These are phyloP conservation scores for Biston stratarius DNA, from an alignment of 2,888 invertebrate genomes.

Conservation along the genomic window DNA sequence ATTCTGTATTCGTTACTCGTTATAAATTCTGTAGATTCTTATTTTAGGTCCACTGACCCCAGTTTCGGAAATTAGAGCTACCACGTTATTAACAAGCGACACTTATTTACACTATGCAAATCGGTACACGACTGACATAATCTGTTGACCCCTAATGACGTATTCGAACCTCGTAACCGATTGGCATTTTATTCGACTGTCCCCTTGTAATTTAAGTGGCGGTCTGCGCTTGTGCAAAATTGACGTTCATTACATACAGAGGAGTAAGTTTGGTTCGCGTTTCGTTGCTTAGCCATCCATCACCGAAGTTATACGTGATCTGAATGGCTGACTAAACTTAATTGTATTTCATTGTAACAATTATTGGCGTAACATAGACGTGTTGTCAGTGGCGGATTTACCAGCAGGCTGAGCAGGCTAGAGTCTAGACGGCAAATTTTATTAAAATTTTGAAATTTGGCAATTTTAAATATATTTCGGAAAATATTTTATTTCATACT, in stretches of 20 bases:
- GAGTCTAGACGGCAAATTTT: too few relatives aligned
- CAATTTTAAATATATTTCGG: too few relatives aligned
- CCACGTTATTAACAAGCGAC: slow-evolving; percentile 6
- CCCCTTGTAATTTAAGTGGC: slow-evolving; percentile 36
- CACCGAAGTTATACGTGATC: slow-evolving; percentile 45
- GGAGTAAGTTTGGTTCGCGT: slow-evolving; percentile 31
- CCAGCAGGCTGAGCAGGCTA: too few relatives aligned
- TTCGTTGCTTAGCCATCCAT: slow-evolving; percentile 42
- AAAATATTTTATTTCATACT: too few relatives aligned
- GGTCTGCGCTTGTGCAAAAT: slow-evolving; percentile 41
- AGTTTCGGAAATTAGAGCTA: slow-evolving; percentile 21
- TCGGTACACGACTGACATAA: slow-evolving; percentile 31
- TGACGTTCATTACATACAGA: slow-evolving; percentile 39
- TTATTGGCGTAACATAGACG: background rate
- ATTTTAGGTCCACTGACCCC: slow-evolving; percentile 26
- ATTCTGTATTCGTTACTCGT: too few relatives aligned
- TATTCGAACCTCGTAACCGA: slow-evolving; percentile 38
- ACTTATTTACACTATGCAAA: slow-evolving; percentile 6
- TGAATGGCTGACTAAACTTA: slow-evolving; percentile 26
- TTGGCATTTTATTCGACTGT: slow-evolving; percentile 40
- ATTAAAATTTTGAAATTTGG: too few relatives aligned
- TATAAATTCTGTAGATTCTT: slow-evolving; percentile 4
- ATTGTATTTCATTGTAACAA: background rate
- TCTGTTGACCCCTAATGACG: slow-evolving; percentile 31
- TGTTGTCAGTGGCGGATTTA: too few relatives aligned